Conservation (phyloP, 2,113 vertebrate genomes). For the Turdus rufiventris region DNA sequence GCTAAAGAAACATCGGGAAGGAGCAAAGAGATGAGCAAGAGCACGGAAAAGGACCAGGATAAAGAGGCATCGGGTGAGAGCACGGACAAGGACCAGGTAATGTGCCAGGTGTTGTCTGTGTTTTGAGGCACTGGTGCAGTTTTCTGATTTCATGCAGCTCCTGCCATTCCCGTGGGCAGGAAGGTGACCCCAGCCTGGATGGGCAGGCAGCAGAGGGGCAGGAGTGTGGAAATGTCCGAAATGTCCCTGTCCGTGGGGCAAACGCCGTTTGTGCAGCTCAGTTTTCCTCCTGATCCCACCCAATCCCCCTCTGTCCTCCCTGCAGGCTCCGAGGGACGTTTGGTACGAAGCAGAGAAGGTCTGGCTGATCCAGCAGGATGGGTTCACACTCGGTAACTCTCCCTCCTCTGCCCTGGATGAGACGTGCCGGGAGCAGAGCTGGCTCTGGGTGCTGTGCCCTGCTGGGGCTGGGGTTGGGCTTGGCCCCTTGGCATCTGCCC, state of each 20-base stretch:
- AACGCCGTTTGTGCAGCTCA: accelerated
- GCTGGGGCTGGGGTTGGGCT: accelerated
- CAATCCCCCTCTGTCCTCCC: background rate
- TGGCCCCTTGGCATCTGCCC: background rate
- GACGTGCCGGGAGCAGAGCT: accelerated
- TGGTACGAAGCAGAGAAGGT: conserved; percentile 92
- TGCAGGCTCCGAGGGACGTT: conserved; percentile 66
- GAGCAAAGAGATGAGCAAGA: background rate
- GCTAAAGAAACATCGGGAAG: background rate
- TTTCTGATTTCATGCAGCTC: background rate
- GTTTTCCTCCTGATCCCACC: accelerated
- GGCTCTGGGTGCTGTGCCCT: accelerated
- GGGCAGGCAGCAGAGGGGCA: background rate
- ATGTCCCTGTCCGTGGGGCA: accelerated
- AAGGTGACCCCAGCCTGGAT: accelerated
- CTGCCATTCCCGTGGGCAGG: accelerated
- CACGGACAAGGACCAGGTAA: conserved; percentile 50
- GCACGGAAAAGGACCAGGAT: conserved; percentile 14
- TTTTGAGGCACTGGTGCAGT: background rate
- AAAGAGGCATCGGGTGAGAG: background rate
- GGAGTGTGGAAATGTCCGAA: background rate
- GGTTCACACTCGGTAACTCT: conserved; percentile 81
- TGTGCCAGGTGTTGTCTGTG: accelerated
- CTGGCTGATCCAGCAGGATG: conserved; percentile 86
- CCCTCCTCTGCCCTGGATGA: accelerated